Conservation (phyloP, 2,888 invertebrate species). For the Machimus atricapillus region DNA sequence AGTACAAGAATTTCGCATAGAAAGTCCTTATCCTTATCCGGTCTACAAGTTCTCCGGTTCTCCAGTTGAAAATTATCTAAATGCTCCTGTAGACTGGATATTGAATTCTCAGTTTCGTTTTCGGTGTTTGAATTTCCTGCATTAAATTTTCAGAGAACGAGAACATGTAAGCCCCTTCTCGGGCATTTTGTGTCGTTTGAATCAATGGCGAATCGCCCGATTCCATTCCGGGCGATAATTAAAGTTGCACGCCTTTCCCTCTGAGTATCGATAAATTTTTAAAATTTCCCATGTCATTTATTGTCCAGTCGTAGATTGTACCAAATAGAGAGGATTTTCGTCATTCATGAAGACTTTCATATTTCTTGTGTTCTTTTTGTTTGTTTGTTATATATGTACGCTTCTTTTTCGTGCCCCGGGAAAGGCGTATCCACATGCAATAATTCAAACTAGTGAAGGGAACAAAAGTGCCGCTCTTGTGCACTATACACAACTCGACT, state of each 20-base stretch:
- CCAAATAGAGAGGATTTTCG: not conserved
- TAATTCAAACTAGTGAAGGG: slow-evolving; percentile 13
- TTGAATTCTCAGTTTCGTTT: slow-evolving; percentile 16
- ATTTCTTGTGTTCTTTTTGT: not conserved
- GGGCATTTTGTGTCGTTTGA: not conserved
- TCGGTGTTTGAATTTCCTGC: slow-evolving; percentile 3
- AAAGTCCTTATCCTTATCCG: not conserved
- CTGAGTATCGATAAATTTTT: not conserved
- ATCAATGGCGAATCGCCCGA: not conserved
- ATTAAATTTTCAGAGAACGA: not conserved
- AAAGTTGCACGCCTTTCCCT: not conserved
- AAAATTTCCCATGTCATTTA: not conserved
- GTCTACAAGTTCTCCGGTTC: not conserved
- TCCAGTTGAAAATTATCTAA: slow-evolving; percentile 1
- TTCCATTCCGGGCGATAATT: not conserved
- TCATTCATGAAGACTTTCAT: slow-evolving; percentile 11
- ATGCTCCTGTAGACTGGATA: not conserved
- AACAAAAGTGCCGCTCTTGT: not conserved
- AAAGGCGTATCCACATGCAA: slow-evolving; percentile 25
- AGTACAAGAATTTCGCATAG: not conserved
- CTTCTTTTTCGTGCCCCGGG: not conserved
- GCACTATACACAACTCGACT: slow-evolving; percentile 3
- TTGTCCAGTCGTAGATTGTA: not conserved
- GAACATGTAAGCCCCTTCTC: not conserved
- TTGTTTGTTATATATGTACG: too few relatives aligned